Evolutionary conservation across 2,888 invertebrate species (phyloP).

Genomic region (Andrena dorsata): DNA sequence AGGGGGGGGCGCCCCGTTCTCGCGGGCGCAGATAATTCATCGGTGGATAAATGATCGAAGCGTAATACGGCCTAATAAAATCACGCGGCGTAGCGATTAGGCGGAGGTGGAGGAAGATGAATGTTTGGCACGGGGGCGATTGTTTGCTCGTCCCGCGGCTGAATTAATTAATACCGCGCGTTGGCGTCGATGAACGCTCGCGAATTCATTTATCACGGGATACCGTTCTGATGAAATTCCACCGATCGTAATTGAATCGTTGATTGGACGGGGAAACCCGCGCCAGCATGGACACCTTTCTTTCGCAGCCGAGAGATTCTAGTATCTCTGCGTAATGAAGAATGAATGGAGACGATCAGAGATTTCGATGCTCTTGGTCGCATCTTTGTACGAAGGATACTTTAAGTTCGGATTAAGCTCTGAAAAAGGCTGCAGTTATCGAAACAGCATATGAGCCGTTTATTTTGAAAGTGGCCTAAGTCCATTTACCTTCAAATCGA

Average conservation of each 20-base stretch:
- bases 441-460: too few relatives aligned
- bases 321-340: not conserved
- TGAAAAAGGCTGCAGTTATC: too few relatives aligned
- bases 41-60: conserved; percentile 22
- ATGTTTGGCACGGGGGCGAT: conserved; percentile 19
- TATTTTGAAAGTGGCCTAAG: too few relatives aligned
- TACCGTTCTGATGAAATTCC: conserved; percentile 20
- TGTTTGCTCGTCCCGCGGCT: conserved; percentile 28
- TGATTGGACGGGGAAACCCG: not conserved
- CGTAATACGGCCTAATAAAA: conserved; percentile 14
- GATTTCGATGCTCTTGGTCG: not conserved
- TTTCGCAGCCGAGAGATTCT: not conserved
- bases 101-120: conserved; percentile 24
- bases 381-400: too few relatives aligned
- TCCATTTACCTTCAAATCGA: too few relatives aligned
- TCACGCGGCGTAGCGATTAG: conserved; percentile 7
- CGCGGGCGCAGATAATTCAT: not conserved
- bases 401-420: too few relatives aligned
- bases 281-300: not conserved
- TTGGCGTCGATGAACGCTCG: conserved; percentile 21
- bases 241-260: conserved; percentile 20
- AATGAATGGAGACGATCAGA: not conserved
- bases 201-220: conserved; percentile 24
- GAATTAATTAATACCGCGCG: conserved; percentile 38
- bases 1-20: not conserved